These are phyloP conservation scores for Datnioides undecimradiatus DNA, from an alignment of 2,113 vertebrate genomes.

Conservation along the genomic window DNA sequence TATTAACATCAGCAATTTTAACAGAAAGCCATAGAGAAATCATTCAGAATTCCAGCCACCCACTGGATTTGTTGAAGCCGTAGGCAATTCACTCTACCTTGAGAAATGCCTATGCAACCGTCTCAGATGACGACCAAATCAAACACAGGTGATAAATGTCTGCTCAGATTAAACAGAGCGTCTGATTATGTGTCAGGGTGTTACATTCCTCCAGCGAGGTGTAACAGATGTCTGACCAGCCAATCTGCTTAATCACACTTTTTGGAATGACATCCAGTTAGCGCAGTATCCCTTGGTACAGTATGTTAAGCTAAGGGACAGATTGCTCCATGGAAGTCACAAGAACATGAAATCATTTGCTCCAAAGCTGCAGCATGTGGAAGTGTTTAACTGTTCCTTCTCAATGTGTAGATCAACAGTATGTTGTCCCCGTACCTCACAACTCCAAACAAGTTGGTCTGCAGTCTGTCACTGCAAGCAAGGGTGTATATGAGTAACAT, in stretches of 20 bases:
- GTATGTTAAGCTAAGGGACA: slow-evolving; percentile 54
- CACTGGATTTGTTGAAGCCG: slow-evolving; percentile 41
- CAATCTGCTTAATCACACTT: slow-evolving; percentile 74
- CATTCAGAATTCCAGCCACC: slow-evolving; percentile 40
- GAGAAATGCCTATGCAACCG: slow-evolving; percentile 46
- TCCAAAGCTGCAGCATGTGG: slow-evolving; percentile 16
- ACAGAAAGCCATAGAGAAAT: slow-evolving; percentile 35
- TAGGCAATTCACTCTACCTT: slow-evolving; percentile 49
- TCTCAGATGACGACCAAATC: slow-evolving; percentile 65
- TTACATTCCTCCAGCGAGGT: slow-evolving; percentile 69
- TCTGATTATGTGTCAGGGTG: slow-evolving; percentile 71
- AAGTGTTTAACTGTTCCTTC: slow-evolving; percentile 36
- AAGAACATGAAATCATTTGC: slow-evolving; percentile 52
- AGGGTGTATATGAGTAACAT: slow-evolving; percentile 65
- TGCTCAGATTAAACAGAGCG: slow-evolving; percentile 68
- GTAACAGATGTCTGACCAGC: slow-evolving; percentile 78
- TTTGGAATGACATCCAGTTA: slow-evolving; percentile 72
- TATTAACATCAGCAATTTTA: slow-evolving; percentile 38
- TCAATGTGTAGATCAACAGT: slow-evolving; percentile 39
- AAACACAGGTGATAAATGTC: slow-evolving; percentile 78
- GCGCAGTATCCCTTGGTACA: slow-evolving; percentile 50
- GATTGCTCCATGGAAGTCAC: slow-evolving; percentile 52
- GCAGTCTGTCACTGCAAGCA: slow-evolving; percentile 44
- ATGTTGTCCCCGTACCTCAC: slow-evolving; percentile 30
- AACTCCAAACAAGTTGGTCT: slow-evolving; percentile 47